Percentiles rank a stretch among this genome's conserved stretches.
Evolutionary conservation across 2,113 vertebrate genomes (phyloP).

Genomic region (Actenoides hombroni): DNA sequence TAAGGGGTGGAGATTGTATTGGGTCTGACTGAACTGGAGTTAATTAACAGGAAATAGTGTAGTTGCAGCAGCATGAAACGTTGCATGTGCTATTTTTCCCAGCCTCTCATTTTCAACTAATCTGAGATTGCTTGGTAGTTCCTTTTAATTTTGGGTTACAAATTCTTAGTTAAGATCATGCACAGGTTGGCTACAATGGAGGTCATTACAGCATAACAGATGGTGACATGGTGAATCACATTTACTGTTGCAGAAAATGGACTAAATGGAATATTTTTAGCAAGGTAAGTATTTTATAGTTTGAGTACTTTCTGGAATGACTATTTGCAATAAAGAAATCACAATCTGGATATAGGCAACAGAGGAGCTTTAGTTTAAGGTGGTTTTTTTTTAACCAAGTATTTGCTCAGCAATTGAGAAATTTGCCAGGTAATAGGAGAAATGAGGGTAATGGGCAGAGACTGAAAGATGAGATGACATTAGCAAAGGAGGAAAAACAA

Average conservation of each 20-base stretch:
- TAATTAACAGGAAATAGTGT: background rate
- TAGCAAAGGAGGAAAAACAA: background rate
- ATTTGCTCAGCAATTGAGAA: background rate
- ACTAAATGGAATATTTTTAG: conserved; percentile 11
- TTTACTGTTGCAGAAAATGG: conserved; percentile 4
- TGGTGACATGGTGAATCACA: background rate
- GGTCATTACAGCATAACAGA: background rate
- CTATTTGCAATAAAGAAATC: conserved; percentile 9
- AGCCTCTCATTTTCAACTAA: background rate
- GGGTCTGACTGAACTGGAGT: too few species aligned
- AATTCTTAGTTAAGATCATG: background rate
- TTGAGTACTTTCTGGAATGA: background rate
- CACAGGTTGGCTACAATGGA: background rate
- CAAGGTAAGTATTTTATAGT: conserved; percentile 18
- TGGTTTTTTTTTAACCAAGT: background rate
- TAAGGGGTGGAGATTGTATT: too few species aligned
- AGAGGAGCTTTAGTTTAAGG: background rate
- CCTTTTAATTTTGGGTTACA: background rate
- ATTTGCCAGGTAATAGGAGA: background rate
- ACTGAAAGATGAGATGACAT: background rate
- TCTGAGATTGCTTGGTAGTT: background rate
- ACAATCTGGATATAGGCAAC: background rate
- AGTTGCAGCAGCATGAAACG: background rate
- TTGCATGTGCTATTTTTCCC: background rate
- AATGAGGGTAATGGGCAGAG: background rate